Conservation (phyloP, 1,140 invertebrate genomes). For the Ips typographus region DNA sequence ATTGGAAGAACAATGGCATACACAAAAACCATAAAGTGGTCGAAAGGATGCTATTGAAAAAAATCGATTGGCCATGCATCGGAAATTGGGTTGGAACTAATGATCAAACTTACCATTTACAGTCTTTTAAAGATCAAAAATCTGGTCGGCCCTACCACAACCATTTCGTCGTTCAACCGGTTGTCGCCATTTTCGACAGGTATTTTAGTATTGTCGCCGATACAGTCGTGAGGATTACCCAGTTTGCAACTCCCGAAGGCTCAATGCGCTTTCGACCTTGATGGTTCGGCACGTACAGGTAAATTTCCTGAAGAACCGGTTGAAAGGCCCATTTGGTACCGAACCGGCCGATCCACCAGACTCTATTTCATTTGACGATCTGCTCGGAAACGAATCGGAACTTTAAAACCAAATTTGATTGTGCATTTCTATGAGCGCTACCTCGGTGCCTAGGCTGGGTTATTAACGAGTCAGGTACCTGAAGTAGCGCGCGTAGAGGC, state of each 20-base stretch:
- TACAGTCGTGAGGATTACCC: slow-evolving; percentile 11
- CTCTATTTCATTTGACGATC: not conserved
- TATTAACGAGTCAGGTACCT: slow-evolving; percentile 88
- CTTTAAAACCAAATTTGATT: slow-evolving; percentile 3
- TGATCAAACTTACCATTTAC: too few species aligned
- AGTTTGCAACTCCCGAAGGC: slow-evolving; percentile 12
- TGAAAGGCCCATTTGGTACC: slow-evolving; percentile 1
- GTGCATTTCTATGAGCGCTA: slow-evolving; percentile 65
- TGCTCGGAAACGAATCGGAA: not conserved
- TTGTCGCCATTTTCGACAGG: too few species aligned
- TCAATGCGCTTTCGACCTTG: slow-evolving; percentile 15
- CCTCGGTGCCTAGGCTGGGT: slow-evolving; percentile 71
- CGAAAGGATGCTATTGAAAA: too few species aligned
- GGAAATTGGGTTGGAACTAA: too few species aligned
- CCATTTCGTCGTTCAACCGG: too few species aligned
- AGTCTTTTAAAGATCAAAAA: too few species aligned
- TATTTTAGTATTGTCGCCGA: not conserved
- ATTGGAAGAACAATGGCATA: too few species aligned
- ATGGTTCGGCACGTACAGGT: slow-evolving; percentile 27
- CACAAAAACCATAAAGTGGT: too few species aligned
- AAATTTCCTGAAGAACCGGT: slow-evolving; percentile 33
- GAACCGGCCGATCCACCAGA: slow-evolving; percentile 5
- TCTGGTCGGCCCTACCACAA: too few species aligned
- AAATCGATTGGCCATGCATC: too few species aligned
- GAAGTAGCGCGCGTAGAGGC: slow-evolving; percentile 91